phyloP scores from a whole-genome alignment of 2,888 invertebrate species.

The Drosophila macrospina region DNA sequence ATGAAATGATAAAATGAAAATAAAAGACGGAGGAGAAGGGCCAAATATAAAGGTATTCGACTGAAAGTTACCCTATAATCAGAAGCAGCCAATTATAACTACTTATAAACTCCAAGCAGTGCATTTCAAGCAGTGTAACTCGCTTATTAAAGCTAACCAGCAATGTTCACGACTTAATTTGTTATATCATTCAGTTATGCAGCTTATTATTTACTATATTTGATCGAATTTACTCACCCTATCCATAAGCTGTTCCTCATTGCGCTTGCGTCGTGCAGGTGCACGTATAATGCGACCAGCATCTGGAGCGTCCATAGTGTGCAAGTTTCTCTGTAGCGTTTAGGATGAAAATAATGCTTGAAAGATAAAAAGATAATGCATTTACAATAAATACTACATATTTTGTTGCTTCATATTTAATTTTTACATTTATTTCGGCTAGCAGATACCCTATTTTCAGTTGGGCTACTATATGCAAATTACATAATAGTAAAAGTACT shows the following conservation, averaged over 20 bases:
- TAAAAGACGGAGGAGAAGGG: background rate
- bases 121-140: too few species aligned
- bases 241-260: slow-evolving; percentile 91
- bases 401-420: too few species aligned
- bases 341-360: slow-evolving; percentile 13
- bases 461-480: too few species aligned
- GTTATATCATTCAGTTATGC: too few species aligned
- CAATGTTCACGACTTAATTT: too few species aligned
- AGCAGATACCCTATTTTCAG: too few species aligned
- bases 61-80: slow-evolving; percentile 5
- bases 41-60: background rate
- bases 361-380: background rate
- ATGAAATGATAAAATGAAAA: slow-evolving; percentile 52
- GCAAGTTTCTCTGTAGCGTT: slow-evolving; percentile 1
- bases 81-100: background rate
- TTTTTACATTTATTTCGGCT: too few species aligned
- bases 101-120: background rate
- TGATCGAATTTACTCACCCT: slow-evolving; percentile 88
- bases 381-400: background rate
- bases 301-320: slow-evolving; percentile 79
- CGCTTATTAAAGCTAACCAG: too few species aligned
- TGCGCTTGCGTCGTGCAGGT: slow-evolving; percentile 92
- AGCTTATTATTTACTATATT: background rate
- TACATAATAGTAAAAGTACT: too few species aligned
- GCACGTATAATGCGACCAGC: slow-evolving; percentile 89